Evolutionary conservation across 2,888 invertebrate species (phyloP).

Genomic region (Nemoura dubitans): DNA sequence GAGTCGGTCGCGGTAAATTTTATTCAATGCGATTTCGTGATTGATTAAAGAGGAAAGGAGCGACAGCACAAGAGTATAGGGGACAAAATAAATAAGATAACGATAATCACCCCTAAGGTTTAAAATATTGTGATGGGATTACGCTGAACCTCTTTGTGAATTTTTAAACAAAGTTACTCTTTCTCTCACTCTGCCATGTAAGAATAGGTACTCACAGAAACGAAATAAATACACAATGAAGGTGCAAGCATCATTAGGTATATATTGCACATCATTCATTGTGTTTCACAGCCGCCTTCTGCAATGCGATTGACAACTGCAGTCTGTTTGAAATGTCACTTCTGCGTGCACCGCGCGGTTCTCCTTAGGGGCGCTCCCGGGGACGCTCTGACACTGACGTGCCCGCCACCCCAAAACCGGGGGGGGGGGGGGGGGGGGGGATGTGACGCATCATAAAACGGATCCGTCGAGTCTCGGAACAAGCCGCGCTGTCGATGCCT

Average conservation of each 20-base stretch:
- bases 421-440: constrained; percentile 41
- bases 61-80: not conserved
- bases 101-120: not conserved
- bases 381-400: constrained; percentile 48
- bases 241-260: too few species aligned
- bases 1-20: not conserved
- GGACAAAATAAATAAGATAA: not conserved
- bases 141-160: not conserved
- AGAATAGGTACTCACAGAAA: not conserved
- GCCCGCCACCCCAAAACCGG: not conserved
- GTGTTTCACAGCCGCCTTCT: not conserved
- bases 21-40: not conserved
- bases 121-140: not conserved
- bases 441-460: constrained; percentile 51
- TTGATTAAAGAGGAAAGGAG: not conserved
- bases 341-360: not conserved
- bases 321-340: constrained; percentile 24
- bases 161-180: not conserved
- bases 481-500: constrained; percentile 26
- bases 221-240: not conserved
- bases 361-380: not conserved
- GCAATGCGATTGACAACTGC: not conserved
- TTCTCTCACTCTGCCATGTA: not conserved
- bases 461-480: constrained; percentile 48
- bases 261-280: too few species aligned